Evolutionary conservation across 1,140 invertebrate species (phyloP).

Genomic region (Dinothrombium tinctorium): DNA sequence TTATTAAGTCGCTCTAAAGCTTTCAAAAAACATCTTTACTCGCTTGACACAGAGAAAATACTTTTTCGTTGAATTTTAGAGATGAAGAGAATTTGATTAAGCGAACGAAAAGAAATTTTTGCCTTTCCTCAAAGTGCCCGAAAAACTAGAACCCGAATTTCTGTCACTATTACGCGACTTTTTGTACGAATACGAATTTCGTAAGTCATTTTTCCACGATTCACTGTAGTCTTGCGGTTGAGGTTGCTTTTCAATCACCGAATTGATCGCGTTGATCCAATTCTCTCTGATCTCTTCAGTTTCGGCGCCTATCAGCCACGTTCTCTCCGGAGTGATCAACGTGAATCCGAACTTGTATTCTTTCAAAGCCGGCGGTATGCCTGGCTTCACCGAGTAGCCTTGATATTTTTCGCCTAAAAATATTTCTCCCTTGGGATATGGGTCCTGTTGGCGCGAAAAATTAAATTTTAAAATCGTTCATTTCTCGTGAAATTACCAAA

Average conservation of each 20-base stretch:
- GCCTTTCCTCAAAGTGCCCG: background rate
- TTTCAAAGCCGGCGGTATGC: slow-evolving; percentile 33
- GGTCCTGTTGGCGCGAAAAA: slow-evolving; percentile 35
- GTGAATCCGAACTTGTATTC: slow-evolving; percentile 48
- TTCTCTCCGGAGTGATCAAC: slow-evolving; percentile 53
- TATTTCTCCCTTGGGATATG: slow-evolving; percentile 70
- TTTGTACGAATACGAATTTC: background rate
- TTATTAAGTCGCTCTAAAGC: too few relatives aligned
- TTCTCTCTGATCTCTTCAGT: slow-evolving; percentile 44
- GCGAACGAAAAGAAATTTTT: slow-evolving; percentile 1
- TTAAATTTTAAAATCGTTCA: slow-evolving; percentile 6
- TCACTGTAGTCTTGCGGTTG: background rate
- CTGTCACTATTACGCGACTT: background rate
- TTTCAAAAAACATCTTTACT: too few relatives aligned
- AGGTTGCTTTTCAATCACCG: slow-evolving; percentile 5
- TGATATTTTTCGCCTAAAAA: slow-evolving; percentile 52
- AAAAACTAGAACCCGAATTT: background rate
- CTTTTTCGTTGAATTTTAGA: too few relatives aligned
- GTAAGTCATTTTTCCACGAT: background rate
- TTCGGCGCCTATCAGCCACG: slow-evolving; percentile 54
- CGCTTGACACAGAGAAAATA: too few relatives aligned
- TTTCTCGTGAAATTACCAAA: slow-evolving; percentile 25
- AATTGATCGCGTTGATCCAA: slow-evolving; percentile 50
- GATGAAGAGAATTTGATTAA: too few relatives aligned
- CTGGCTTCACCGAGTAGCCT: slow-evolving; percentile 38